Evolutionary conservation across 2,797 vertebrate species (phyloP), one percentile per base, ranked within the genome.

Genomic region (Microhierax caerulescens): DNA sequence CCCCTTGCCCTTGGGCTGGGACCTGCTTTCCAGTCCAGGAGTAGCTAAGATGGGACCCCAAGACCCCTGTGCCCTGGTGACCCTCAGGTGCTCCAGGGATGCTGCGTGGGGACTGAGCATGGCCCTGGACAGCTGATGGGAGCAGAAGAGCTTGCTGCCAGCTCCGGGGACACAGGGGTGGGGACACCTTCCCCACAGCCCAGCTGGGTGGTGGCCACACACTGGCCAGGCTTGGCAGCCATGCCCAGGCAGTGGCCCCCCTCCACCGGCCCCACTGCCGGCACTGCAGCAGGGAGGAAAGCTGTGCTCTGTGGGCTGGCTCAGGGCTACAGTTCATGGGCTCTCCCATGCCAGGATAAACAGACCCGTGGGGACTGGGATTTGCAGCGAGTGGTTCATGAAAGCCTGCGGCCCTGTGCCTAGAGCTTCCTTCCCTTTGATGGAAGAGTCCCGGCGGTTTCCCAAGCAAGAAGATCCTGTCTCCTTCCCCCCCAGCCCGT

Each of bases 341-440:
- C 37, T 90, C 22, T 84, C 50, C 59, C 0, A 9, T 67, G 88
- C 93, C 95, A 96, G 93, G 50, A 93, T 77, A 95, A 95, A 96
- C 54, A 92, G 77, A 75, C 63, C 77, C 83, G 50, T 23, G 57
- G 90, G 72, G 82, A 39, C 53, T 0, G 0, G 69, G 54, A 10
- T 84, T 94, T 95, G 92, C 85, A 95, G 88, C 1, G 4, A 95
- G 83, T 36, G 11, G 73, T 54, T 84, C 64, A 78, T 81, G 80
- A 94, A 94, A 96, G 80, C 50, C 74, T 73, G 73, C 11, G 1
- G 57, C 48, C 59, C 54, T 81, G 36, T 1, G 4, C 77, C 67
- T 88, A 82, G 83, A 30, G 87, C 74, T 95, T 91, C 47, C 80
- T 95, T 95, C 77, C 54, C 92, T 94, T 95, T 96, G 90, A 92